Conservation (phyloP, 1,140 invertebrate species). For the Camponotus pennsylvanicus region DNA sequence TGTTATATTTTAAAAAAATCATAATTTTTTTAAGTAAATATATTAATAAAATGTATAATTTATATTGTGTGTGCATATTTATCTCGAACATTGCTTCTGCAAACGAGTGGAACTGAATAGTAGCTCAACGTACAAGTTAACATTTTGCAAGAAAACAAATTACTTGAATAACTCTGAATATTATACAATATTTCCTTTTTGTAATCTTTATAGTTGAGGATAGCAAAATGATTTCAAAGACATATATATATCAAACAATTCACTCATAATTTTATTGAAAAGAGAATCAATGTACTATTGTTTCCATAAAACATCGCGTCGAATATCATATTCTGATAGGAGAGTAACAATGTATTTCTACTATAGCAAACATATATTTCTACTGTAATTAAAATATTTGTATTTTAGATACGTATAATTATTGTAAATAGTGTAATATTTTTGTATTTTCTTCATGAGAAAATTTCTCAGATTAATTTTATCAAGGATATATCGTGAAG, state of each 20-base stretch:
- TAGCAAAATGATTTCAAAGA: constrained; percentile 64
- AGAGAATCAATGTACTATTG: constrained; percentile 62
- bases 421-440: constrained; percentile 8
- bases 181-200: constrained; percentile 17
- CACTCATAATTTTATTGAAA: constrained; percentile 57
- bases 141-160: neutral
- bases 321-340: constrained; percentile 63
- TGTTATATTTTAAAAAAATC: neutral
- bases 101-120: neutral
- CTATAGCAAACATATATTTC: neutral
- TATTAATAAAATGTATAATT: constrained; percentile 7
- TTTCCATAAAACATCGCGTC: constrained; percentile 50
- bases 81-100: neutral
- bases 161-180: neutral
- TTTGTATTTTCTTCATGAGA: neutral
- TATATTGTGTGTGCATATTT: neutral
- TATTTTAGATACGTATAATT: constrained; percentile 16
- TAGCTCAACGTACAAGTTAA: neutral
- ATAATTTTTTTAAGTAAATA: neutral
- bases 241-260: constrained; percentile 40
- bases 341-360: constrained; percentile 34
- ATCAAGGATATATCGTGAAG: neutral
- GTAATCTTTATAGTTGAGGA: constrained; percentile 44
- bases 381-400: constrained; percentile 24
- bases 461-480: neutral